A percentile compares a stretch with the other conserved stretches of the same genome.
Conservation (phyloP, 2,888 invertebrate species). For the Drosophila meridionalis region DNA sequence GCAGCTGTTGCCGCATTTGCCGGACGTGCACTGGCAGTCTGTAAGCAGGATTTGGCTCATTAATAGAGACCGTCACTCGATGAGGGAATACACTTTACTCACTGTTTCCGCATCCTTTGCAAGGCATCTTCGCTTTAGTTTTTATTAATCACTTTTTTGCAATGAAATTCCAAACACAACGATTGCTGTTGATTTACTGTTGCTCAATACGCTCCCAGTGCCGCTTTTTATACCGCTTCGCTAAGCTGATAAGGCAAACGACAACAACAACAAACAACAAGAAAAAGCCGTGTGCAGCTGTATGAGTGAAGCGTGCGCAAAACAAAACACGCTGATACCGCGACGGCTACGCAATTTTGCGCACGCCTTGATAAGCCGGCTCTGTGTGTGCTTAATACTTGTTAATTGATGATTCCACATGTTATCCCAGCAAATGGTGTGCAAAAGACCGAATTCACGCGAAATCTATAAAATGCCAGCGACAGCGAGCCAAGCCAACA, state of each 20-base stretch:
- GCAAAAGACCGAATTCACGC: constrained; percentile 46
- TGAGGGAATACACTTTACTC: constrained; percentile 35
- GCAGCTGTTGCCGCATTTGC: constrained; percentile 76
- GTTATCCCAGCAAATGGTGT: constrained; percentile 37
- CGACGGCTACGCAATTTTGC: constrained; percentile 45
- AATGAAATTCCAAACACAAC: background rate
- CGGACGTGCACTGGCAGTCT: constrained; percentile 78
- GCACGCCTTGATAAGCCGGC: constrained; percentile 41
- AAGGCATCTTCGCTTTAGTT: constrained; percentile 64
- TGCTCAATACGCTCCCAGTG: background rate
- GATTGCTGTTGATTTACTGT: constrained; percentile 24
- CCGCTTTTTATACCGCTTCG: constrained; percentile 38
- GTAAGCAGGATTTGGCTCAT: constrained; percentile 7
- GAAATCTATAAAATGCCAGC: constrained; percentile 54
- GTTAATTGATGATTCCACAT: constrained; percentile 9
- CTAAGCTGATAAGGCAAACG: constrained; percentile 42
- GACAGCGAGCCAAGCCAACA: background rate
- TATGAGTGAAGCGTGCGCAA: constrained; percentile 40
- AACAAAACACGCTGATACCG: constrained; percentile 21
- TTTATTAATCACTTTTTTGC: background rate
- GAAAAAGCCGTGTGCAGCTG: constrained; percentile 58
- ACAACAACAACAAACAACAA: background rate
- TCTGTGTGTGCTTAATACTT: background rate
- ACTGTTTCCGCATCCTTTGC: constrained; percentile 78
- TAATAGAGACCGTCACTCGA: constrained; percentile 2